These are phyloP conservation scores for Notolabrus celidotus DNA, from an alignment of 2,797 vertebrate genomes.

Conservation along the genomic window DNA sequence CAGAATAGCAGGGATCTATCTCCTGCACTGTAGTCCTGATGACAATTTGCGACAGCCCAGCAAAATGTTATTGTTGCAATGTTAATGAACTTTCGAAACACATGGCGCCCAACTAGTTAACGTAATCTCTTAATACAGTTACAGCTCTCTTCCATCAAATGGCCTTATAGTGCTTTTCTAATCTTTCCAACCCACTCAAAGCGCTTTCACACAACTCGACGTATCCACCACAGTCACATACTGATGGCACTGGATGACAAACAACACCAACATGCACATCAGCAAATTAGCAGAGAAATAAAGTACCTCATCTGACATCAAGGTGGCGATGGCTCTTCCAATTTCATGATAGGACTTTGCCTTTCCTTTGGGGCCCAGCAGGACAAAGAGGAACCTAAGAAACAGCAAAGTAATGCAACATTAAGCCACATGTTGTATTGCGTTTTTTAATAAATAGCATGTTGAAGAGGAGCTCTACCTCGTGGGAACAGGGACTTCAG, in stretches of 20 bases:
- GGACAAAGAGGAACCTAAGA: slow-evolving; percentile 94
- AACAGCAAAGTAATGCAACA: background rate
- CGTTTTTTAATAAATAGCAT: background rate
- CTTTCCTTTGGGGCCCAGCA: slow-evolving; percentile 98
- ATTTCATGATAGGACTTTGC: slow-evolving; percentile 98
- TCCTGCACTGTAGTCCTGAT: background rate
- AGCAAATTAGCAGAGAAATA: no score
- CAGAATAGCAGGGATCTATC: background rate
- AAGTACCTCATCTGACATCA: slow-evolving; percentile 98
- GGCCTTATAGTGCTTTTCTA: no score
- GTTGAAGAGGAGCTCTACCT: slow-evolving; percentile 83
- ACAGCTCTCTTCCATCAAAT: no score
- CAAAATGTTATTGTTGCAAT: background rate
- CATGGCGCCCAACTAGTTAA: background rate
- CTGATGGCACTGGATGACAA: no score
- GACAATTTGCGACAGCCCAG: background rate
- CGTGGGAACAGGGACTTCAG: slow-evolving; percentile 96
- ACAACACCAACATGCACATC: background rate
- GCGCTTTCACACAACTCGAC: no score
- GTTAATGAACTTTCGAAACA: background rate
- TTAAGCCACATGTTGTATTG: background rate
- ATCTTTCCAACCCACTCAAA: no score
- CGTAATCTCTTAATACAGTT: no score
- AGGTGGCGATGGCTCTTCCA: slow-evolving; percentile 95
- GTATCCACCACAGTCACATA: no score